phyloP scores from a whole-genome alignment of 2,888 invertebrate genomes.

The Ctena decussata region DNA sequence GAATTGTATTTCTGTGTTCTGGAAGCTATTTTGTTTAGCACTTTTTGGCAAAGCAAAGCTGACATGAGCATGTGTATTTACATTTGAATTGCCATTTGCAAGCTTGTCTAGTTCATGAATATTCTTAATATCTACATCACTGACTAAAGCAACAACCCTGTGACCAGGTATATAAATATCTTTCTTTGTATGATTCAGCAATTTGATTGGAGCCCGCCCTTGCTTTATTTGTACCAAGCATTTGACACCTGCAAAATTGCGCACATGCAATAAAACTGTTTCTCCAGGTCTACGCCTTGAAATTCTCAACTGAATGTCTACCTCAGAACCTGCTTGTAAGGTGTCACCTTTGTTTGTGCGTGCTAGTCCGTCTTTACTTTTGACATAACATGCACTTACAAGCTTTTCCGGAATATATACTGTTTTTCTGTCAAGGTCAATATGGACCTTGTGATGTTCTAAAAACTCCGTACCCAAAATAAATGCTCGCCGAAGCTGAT shows the following conservation, averaged over 20 bases:
- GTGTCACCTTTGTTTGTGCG: neutral
- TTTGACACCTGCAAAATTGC: neutral
- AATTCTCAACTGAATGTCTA: neutral
- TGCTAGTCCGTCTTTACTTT: neutral
- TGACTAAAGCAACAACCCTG: neutral
- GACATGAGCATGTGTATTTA: neutral
- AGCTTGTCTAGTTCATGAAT: neutral
- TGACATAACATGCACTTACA: neutral
- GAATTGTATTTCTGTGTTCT: neutral
- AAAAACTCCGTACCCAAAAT: neutral
- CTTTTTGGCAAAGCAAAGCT: neutral
- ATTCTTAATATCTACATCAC: neutral
- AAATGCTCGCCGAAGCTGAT: neutral
- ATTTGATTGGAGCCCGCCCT: neutral
- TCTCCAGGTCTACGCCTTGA: neutral
- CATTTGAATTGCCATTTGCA: neutral
- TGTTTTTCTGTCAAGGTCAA: neutral
- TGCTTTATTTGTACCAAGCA: neutral
- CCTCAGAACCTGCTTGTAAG: conserved; percentile 1
- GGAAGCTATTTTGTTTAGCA: neutral
- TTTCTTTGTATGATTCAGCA: neutral
- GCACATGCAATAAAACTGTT: neutral
- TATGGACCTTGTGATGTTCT: neutral
- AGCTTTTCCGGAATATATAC: neutral
- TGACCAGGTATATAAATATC: neutral